A percentile compares a stretch with the other conserved stretches of the same genome.
phyloP scores from a whole-genome alignment of 2,797 vertebrate genomes.

The Notolabrus celidotus region DNA sequence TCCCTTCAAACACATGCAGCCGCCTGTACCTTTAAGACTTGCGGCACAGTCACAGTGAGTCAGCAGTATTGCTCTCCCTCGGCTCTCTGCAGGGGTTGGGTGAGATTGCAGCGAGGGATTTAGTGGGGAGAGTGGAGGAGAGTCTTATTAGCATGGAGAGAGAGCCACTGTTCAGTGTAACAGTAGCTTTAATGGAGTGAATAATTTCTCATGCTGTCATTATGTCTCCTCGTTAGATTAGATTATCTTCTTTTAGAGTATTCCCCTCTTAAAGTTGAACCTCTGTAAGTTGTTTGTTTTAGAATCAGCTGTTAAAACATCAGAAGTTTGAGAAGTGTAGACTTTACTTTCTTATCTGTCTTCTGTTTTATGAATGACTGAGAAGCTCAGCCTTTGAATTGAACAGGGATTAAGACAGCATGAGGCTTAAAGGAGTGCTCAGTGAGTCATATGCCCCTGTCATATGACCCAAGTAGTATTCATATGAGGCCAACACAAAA shows the following conservation, averaged over 20 bases:
- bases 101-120: slow-evolving; percentile 6
- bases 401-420: slow-evolving; percentile 48
- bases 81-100: slow-evolving; percentile 25
- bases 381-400: slow-evolving; percentile 12
- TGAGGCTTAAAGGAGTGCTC: slow-evolving; percentile 45
- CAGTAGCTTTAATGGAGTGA: background rate
- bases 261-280: background rate
- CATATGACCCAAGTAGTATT: slow-evolving; percentile 60
- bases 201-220: background rate
- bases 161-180: background rate
- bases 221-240: background rate
- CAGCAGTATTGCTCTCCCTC: slow-evolving; percentile 71
- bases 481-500: background rate
- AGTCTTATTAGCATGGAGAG: slow-evolving; percentile 22
- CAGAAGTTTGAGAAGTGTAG: background rate
- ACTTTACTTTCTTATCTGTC: background rate
- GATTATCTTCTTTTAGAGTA: background rate
- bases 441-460: slow-evolving; percentile 66
- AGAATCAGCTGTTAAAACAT: background rate
- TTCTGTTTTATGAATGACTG: slow-evolving; percentile 30
- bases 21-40: slow-evolving; percentile 73
- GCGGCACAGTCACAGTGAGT: slow-evolving; percentile 79
- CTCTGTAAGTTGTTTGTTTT: too few relatives aligned
- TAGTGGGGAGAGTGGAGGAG: background rate
- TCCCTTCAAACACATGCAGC: background rate